These are phyloP conservation scores for Paguma larvata DNA, from an alignment of 2,797 vertebrate species.

Conservation along the genomic window DNA sequence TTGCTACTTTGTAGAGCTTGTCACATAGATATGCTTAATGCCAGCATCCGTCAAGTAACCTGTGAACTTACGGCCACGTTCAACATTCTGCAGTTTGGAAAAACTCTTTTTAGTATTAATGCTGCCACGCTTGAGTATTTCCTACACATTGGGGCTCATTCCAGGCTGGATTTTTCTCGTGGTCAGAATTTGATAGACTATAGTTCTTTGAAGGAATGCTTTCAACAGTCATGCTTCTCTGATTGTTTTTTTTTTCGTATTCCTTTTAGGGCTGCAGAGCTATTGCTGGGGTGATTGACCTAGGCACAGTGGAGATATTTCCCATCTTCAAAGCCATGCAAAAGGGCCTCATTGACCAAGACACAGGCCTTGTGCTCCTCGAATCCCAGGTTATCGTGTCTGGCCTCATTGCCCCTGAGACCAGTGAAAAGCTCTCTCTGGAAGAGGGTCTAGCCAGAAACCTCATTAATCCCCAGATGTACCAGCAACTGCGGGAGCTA, in stretches of 20 bases:
- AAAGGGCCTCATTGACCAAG: constrained; percentile 97
- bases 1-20: constrained; percentile 79
- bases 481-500: constrained; percentile 90
- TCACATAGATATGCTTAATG: constrained; percentile 77
- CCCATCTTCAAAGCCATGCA: constrained; percentile 95
- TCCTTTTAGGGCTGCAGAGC: constrained; percentile 90
- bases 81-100: constrained; percentile 58
- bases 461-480: constrained; percentile 90
- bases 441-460: constrained; percentile 90
- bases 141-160: constrained; percentile 52
- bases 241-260: constrained; percentile 79
- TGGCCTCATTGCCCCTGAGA: constrained; percentile 93
- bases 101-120: constrained; percentile 23
- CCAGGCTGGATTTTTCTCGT: constrained; percentile 42
- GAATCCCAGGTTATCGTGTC: constrained; percentile 94
- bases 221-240: constrained; percentile 24
- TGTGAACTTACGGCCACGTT: constrained; percentile 58
- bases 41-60: constrained; percentile 71
- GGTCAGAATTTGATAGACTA: neutral
- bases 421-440: constrained; percentile 90
- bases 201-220: constrained; percentile 49
- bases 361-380: constrained; percentile 93
- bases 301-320: constrained; percentile 97
- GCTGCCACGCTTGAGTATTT: constrained; percentile 71
- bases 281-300: constrained; percentile 97